Evolutionary conservation across 2,113 vertebrate genomes (phyloP).

Genomic region (Ancistrus triradiatus): DNA sequence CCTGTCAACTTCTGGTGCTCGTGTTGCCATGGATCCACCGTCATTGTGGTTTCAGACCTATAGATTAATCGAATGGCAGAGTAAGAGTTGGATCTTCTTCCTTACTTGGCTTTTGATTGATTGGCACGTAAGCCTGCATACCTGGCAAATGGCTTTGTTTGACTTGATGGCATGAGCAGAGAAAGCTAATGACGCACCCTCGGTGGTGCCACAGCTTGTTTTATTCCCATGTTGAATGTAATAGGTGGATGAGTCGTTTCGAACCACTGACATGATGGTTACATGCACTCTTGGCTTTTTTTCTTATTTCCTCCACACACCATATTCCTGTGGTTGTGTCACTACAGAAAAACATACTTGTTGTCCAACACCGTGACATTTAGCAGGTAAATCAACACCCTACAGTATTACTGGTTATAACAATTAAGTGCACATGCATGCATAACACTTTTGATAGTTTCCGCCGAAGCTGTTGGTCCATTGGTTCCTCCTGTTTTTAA

Average conservation of each 20-base stretch:
- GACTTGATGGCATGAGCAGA: too few relatives aligned
- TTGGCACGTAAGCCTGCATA: too few relatives aligned
- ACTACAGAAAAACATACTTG: background rate
- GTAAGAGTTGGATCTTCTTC: too few relatives aligned
- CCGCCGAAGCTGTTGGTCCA: background rate
- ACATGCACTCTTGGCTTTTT: conserved; percentile 1
- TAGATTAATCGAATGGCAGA: too few relatives aligned
- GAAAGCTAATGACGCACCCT: background rate
- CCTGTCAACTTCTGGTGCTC: too few relatives aligned
- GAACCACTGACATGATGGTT: background rate
- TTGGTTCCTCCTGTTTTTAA: background rate
- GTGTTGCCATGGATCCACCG: too few relatives aligned
- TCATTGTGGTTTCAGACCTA: too few relatives aligned
- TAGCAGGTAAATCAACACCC: background rate
- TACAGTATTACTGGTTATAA: background rate
- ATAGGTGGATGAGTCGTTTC: conserved; percentile 19
- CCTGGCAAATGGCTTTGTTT: too few relatives aligned
- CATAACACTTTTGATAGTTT: background rate
- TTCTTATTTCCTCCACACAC: background rate
- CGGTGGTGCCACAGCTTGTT: background rate
- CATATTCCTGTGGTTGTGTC: background rate
- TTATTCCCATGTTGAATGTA: background rate
- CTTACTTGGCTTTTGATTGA: too few relatives aligned
- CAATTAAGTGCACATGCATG: background rate
- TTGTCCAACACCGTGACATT: background rate